A percentile compares a stretch with the other conserved stretches of the same genome.
These are phyloP conservation scores for Formica exsecta DNA, from an alignment of 1,140 invertebrate genomes.

Conservation along the genomic window DNA sequence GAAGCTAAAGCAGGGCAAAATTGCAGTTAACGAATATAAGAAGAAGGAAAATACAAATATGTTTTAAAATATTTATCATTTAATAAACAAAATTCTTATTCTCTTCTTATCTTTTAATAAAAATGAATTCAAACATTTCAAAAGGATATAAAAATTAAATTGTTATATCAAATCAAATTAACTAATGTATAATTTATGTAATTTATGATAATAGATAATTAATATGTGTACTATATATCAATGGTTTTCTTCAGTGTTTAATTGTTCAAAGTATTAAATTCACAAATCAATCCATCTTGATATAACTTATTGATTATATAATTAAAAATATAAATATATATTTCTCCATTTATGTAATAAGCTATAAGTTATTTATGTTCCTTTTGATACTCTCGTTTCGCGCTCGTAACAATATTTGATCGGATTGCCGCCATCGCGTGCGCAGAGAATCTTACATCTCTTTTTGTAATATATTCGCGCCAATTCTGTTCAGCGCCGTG, in stretches of 20 bases:
- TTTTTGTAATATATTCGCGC: constrained; percentile 2
- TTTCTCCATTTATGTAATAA: neutral
- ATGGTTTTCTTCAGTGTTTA: neutral
- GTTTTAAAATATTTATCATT: neutral
- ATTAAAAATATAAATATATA: neutral
- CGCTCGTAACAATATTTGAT: neutral
- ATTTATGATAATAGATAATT: neutral
- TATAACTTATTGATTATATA: neutral
- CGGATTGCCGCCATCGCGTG: neutral
- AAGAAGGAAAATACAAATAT: neutral
- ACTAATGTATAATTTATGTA: constrained; percentile 20
- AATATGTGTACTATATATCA: neutral
- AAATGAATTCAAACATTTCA: constrained; percentile 2
- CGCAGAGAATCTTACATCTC: neutral
- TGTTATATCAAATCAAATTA: neutral
- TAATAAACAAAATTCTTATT: neutral
- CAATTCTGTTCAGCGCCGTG: neutral
- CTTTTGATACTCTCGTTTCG: neutral
- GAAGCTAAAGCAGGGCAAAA: constrained; percentile 32
- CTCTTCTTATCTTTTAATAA: neutral
- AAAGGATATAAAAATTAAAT: neutral
- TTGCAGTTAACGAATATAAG: neutral
- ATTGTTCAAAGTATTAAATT: neutral
- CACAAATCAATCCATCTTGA: neutral
- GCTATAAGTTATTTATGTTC: too few relatives aligned